Base-by-base conservation (phyloP, 1,140 invertebrate species). In the Pollicipes pollicipes region DNA sequence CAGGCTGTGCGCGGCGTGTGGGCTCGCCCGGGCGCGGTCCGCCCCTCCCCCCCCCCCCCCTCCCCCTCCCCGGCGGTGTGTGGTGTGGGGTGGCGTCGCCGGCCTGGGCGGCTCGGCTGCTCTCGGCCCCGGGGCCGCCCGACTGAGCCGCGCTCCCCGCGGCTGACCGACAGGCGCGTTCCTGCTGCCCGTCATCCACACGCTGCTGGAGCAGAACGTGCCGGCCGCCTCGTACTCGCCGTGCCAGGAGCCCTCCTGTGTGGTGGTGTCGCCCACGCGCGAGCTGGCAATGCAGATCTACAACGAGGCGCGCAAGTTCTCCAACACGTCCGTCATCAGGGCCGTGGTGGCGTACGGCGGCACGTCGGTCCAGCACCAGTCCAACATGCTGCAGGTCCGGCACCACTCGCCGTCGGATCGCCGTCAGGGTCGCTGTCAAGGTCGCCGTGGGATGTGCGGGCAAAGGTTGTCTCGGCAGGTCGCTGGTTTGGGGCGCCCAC, bases 201-300 rank as follows among this genome's bases (percentile, higher is more conserved):
- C 79, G 0, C 77, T 94, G 0, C 76, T 94, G 24, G 80, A 83
- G 30, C 69, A 80, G 73, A 69, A 75, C 73, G 67, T 85, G 85
- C 32, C 71, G 69, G 71, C 74, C 68, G 35, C 71, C 70, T 69
- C 58, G 70, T 85, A 74, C 75, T 83, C 35, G 71, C 79, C 69
- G 76, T 78, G 58, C 75, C 83, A 75, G 79, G 83, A 84, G 69
- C 88, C 88, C 71, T 86, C 83, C 76, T 90, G 86, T 0, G 76
- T 97, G 0, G 87, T 97, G 68, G 80, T 97, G 0, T 86, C 91
- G 0, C 95, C 96, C 0, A 98, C 95, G 0, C 83, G 95, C 35
- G 95, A 99, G 81, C 81, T 99, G 68, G 88, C 88, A 0, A 83
- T 88, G 26, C 94, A 97, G 80, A 98, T 97, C 70, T 87, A 84